Base-by-base conservation (phyloP, 2,113 vertebrate genomes). In the Coturnix japonica region DNA sequence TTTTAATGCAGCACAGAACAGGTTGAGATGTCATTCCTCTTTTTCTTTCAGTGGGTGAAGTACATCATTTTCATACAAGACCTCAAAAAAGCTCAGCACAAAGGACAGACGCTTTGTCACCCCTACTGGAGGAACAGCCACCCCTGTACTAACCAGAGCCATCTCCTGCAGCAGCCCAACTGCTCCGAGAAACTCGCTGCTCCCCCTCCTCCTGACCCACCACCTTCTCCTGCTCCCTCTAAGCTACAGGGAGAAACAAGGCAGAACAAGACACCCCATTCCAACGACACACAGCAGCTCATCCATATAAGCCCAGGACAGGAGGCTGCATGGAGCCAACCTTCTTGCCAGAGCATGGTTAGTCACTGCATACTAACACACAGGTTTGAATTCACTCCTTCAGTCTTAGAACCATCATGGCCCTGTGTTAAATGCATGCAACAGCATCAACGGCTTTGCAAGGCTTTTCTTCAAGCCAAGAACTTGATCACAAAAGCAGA, bases 1-100 rank as follows among this genome's bases (percentile, higher is more conserved):
- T 43, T 81, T 71, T 73, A 94, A 83, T 37, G 87, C 63, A 63
- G 37, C 2, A 11, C 25, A 91, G 66, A 94, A 70, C 56, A 78
- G 91, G 41, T 63, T 87, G 67, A 87, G 91, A 87, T 37, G 33
- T 41, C n/a, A 89, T 72, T 87, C 67, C 49, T 60, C 41, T 66
- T 46, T 54, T 95, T 94, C 64, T 44, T 77, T 80, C 79, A 77
- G 31, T 54, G 71, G 87, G 73, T 59, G 11, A 91, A 77, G 60
- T 63, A 74, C 20, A 80, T 66, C 37, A 8, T 20, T 74, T 92
- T 73, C 16, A 73, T 76, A 81, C 80, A 64, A 21, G 20, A 81
- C 46, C 23, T 59, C 23, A 19, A 82, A 85, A 63, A 25, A 80
- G n/a, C 41, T 89, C 54, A 74, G 63, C 25, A 89, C 15, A 74